Conservation (phyloP, 2,113 vertebrate species). For the Geococcyx californianus region DNA sequence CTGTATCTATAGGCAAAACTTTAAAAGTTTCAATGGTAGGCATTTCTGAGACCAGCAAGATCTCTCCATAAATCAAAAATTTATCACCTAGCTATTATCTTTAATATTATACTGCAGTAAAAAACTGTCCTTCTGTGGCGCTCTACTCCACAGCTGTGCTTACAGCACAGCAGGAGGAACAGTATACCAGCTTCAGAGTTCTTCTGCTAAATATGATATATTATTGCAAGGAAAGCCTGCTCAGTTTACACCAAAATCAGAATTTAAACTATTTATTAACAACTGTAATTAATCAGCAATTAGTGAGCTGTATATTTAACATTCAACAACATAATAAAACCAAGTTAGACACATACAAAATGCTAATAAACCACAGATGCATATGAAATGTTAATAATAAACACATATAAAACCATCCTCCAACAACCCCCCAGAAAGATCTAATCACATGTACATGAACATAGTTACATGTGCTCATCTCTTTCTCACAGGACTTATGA, state of each 20-base stretch:
- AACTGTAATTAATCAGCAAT: neutral
- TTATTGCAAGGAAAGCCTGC: neutral
- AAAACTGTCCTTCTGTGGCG: neutral
- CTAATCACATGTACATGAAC: neutral
- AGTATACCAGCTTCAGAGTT: neutral
- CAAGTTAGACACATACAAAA: neutral
- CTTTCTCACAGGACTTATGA: neutral
- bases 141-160: neutral
- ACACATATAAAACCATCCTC: neutral
- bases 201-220: neutral
- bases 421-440: neutral
- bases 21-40: neutral
- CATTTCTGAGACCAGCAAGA: neutral
- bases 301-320: neutral
- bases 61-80: neutral
- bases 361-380: neutral
- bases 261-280: neutral
- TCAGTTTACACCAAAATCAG: neutral
- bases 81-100: neutral
- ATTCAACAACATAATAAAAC: neutral
- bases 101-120: neutral
- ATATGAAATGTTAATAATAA: neutral
- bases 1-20: neutral
- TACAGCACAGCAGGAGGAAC: neutral
- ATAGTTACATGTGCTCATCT: accelerated